Evolutionary conservation across 2,113 vertebrate genomes (phyloP), one percentile per base, ranked within the genome.

Genomic region (Progne subis): DNA sequence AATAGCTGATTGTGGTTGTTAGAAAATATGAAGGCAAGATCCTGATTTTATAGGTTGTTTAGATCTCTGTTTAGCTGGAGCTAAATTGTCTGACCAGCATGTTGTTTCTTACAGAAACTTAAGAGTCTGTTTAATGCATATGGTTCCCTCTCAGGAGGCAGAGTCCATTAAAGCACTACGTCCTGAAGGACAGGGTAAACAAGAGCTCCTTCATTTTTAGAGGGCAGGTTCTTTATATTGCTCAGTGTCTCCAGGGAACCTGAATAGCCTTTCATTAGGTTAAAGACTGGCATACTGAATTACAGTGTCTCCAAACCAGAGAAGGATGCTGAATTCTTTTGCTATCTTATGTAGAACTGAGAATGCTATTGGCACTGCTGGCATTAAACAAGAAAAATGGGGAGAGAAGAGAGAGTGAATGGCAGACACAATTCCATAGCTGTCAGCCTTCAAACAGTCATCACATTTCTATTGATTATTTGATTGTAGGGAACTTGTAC

Each of bases 91-190:
- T 92, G 43, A 77, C 60, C 34, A 71, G 34, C 2, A 1, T 60
- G 29, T 75, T 79, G 76, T 90, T 95, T 94, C 90, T 95, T 82
- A 75, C 39, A 88, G 94, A 92, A 95, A 77, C 79, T 88, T 91
- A 49, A 67, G 74, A 70, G 37, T 82, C 65, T 94, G 23, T 57
- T 78, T 91, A 80, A 81, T 93, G 79, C 50, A 63, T 75, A 75
- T 75, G 47, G 47, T 67, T 92, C 55, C 68, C 52, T 92, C 72
- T 92, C 56, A 65, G 67, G 61, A 57, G 63, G 71, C 29, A 41
- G 41, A 79, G 49, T 88, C 85, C 68, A 50, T 91, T 88, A 88
- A 94, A 72, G 43, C 82, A 63, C 41, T 77, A 23, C 46, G 74
- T 92, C 74, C 57, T 88, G 78, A 93, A 92, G 72, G 87, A 88